Evolutionary conservation across 2,888 invertebrate genomes (phyloP), one percentile per base, ranked within the genome.

Genomic region (Baronia brevicornis): DNA sequence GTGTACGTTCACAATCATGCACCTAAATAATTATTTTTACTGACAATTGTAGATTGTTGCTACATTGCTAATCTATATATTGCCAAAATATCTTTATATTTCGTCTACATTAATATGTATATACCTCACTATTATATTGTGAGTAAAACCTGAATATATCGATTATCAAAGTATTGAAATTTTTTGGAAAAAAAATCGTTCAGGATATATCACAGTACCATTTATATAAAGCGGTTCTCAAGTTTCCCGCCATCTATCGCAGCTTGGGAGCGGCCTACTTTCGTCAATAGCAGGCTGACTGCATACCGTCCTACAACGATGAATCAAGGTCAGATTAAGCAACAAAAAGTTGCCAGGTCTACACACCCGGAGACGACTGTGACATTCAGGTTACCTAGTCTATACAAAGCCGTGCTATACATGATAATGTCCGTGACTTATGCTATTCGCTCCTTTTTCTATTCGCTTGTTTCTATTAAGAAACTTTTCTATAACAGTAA

Each of bases 261-360:
- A 49, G 31, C 48, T 9, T 70, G 68, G 71, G 70, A 70, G 58
- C 39, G 70, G 51, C 71, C 68, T 62, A 64, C 72, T 74, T 73
- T 70, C 65, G 50, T 60, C 62, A 56, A 55, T 49, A 63, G 54
- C 42, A 40, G 38, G 43, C 41, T 33, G 48, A 51, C 51, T 45
- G 54, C 60, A 63, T 51, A 60, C 64, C 71, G 77, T 66, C 77
- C 75, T 70, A 75, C 69, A 69, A 42, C 50, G 54, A 51, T 55
- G 48, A 43, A 74, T 71, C 64, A 72, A 70, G 77, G 72, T 53
- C 71, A 59, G 47, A 49, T 48, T 41, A 36, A 34, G 49, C 46
- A 41, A 56, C 54, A 79, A 78, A 77, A 74, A 77, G 52, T 55
- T 42, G 58, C 48, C 22, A 48, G 54, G 50, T 54, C 54, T 50